Evolutionary conservation across 2,888 invertebrate species (phyloP).

Genomic region (Dendrolimus houi): DNA sequence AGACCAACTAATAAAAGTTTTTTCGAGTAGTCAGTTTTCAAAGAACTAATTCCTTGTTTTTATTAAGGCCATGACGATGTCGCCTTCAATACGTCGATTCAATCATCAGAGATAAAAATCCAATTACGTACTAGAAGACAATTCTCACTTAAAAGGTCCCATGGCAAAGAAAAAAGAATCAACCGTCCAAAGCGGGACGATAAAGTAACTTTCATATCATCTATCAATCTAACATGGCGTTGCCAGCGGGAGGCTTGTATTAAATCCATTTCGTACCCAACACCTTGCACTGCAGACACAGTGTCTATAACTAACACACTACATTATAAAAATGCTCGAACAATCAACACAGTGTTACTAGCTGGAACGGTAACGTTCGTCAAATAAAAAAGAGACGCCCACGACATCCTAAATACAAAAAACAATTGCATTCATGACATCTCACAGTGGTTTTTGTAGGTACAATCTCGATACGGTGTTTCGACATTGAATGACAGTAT

Average conservation of each 20-base stretch:
- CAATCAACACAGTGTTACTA: slow-evolving; percentile 12
- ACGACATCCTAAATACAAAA: slow-evolving; percentile 44
- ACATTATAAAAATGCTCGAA: background rate
- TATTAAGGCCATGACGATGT: background rate
- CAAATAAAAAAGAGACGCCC: slow-evolving; percentile 38
- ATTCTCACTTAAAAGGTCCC: slow-evolving; percentile 58
- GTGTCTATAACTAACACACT: slow-evolving; percentile 1
- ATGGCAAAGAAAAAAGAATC: slow-evolving; percentile 38
- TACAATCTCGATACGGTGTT: slow-evolving; percentile 36
- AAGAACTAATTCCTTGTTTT: background rate
- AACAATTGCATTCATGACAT: slow-evolving; percentile 54
- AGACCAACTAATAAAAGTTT: no score
- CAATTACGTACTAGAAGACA: slow-evolving; percentile 56
- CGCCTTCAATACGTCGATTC: slow-evolving; percentile 17
- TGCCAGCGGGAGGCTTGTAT: slow-evolving; percentile 55
- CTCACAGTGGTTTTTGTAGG: slow-evolving; percentile 32
- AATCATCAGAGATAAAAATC: slow-evolving; percentile 52
- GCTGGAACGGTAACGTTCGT: slow-evolving; percentile 22
- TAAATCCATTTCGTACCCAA: slow-evolving; percentile 41
- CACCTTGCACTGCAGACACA: slow-evolving; percentile 10
- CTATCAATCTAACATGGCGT: slow-evolving; percentile 64
- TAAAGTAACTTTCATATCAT: slow-evolving; percentile 48
- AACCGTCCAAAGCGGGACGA: slow-evolving; percentile 30
- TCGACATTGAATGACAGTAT: slow-evolving; percentile 52
- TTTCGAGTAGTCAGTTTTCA: no score